A percentile compares a stretch with the other conserved stretches of the same genome.
These are phyloP conservation scores for Beris chalybata DNA, from an alignment of 2,888 invertebrate genomes.

Conservation along the genomic window DNA sequence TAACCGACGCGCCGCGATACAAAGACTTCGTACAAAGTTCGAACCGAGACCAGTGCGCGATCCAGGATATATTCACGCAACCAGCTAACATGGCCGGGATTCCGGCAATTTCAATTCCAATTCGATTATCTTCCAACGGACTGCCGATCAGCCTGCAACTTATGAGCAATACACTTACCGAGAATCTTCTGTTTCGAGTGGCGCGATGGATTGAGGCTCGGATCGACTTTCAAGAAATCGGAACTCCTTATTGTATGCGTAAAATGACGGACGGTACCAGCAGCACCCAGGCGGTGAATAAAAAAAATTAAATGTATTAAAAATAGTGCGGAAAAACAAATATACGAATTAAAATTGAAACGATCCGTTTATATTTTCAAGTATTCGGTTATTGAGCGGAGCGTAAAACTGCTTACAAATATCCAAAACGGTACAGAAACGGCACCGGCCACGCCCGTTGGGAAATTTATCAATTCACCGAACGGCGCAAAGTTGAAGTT, in stretches of 20 bases:
- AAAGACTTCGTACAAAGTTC: conserved; percentile 76
- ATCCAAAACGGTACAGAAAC: conserved; percentile 61
- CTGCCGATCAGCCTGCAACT: conserved; percentile 87
- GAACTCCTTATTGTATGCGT: conserved; percentile 42
- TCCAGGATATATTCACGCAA: conserved; percentile 94
- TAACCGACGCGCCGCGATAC: conserved; percentile 81
- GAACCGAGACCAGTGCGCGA: conserved; percentile 83
- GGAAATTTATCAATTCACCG: conserved; percentile 57
- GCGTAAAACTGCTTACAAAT: conserved; percentile 57
- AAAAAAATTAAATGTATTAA: not conserved
- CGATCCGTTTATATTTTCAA: conserved; percentile 17
- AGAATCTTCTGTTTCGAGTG: conserved; percentile 72
- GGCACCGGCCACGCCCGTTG: conserved; percentile 56
- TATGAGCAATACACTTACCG: conserved; percentile 79
- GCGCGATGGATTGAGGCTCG: conserved; percentile 79
- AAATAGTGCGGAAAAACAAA: not conserved
- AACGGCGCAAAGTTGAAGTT: conserved; percentile 57
- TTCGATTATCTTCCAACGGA: conserved; percentile 70
- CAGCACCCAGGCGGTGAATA: not conserved
- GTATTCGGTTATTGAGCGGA: conserved; percentile 47
- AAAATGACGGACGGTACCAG: conserved; percentile 45
- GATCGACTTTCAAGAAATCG: conserved; percentile 55
- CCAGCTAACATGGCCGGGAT: conserved; percentile 96
- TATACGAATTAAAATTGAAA: not conserved
- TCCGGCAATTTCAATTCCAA: conserved; percentile 86